A percentile compares a stretch with the other conserved stretches of the same genome.
These are phyloP conservation scores for Hyposmocoma kahamanoa DNA, from an alignment of 1,140 invertebrate species.

Conservation along the genomic window DNA sequence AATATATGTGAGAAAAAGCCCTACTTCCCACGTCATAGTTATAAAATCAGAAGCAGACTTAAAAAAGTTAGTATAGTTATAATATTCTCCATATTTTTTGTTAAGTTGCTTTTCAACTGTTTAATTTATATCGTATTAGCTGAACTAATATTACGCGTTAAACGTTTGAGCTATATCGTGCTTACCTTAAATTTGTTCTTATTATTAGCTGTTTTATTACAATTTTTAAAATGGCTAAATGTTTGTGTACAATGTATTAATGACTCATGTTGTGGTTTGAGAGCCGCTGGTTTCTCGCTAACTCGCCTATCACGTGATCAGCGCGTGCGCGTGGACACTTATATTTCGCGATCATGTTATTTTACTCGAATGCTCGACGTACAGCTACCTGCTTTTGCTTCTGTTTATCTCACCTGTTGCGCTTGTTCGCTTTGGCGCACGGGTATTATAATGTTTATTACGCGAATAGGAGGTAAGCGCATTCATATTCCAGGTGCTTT, in stretches of 20 bases:
- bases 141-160: not conserved
- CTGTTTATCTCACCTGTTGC: too few species aligned
- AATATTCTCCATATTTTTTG: too few species aligned
- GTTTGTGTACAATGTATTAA: too few species aligned
- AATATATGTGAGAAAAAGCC: conserved; percentile 13
- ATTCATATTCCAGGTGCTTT: not conserved
- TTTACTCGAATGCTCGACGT: too few species aligned
- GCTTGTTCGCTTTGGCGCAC: too few species aligned
- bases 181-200: not conserved
- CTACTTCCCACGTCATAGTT: conserved; percentile 3
- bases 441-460: not conserved
- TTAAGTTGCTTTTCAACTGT: not conserved
- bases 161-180: not conserved
- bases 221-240: too few species aligned
- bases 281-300: too few species aligned
- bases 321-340: too few species aligned
- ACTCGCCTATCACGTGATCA: too few species aligned
- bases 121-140: not conserved
- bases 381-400: too few species aligned
- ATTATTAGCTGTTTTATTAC: not conserved
- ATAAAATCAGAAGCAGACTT: not conserved
- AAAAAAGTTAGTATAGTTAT: not conserved
- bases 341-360: too few species aligned
- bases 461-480: not conserved
- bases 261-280: too few species aligned